phyloP scores from a whole-genome alignment of 2,888 invertebrate genomes.

The Xestoiulus laeticollis region DNA sequence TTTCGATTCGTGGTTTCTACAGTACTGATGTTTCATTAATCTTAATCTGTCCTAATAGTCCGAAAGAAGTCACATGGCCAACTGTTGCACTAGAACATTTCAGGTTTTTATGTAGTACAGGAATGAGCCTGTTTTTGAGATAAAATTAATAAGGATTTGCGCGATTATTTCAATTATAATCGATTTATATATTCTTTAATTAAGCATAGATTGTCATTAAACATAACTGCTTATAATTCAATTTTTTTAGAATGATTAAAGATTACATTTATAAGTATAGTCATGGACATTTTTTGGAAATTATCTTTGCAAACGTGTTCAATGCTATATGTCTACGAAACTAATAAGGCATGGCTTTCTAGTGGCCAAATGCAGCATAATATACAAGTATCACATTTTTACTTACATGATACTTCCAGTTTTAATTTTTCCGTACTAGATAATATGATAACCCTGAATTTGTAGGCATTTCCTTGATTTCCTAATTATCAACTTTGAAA shows the following conservation, averaged over 20 bases:
- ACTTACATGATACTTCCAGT: too few species aligned
- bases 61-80: not conserved
- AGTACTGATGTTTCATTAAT: constrained; percentile 47
- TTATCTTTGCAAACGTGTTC: too few species aligned
- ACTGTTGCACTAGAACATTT: not conserved
- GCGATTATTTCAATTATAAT: too few species aligned
- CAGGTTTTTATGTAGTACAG: not conserved
- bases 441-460: not conserved
- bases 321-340: too few species aligned
- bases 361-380: too few species aligned
- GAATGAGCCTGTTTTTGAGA: not conserved
- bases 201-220: too few species aligned
- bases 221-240: not conserved
- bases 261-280: too few species aligned
- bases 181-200: too few species aligned
- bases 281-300: too few species aligned
- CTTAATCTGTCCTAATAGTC: constrained; percentile 43
- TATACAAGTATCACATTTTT: too few species aligned
- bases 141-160: not conserved
- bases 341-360: too few species aligned
- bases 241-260: not conserved
- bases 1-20: constrained; percentile 19
- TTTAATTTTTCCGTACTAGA: too few species aligned
- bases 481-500: not conserved
- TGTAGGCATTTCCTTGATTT: not conserved